These are phyloP conservation scores for Stenoptilia bipunctidactyla DNA, from an alignment of 2,888 invertebrate genomes.

Conservation along the genomic window DNA sequence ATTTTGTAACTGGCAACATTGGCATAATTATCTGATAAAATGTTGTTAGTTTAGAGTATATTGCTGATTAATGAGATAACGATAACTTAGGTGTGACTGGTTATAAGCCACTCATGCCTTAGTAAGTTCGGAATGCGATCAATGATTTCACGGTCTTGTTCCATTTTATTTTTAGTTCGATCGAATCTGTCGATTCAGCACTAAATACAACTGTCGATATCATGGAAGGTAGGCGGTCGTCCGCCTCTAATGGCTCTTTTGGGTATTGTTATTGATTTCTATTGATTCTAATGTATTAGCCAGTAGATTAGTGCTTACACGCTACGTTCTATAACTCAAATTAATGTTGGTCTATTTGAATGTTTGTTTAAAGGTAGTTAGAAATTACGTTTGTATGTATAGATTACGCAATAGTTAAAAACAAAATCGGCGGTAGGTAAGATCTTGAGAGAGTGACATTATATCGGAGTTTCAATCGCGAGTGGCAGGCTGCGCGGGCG, in stretches of 20 bases:
- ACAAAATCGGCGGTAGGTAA: conserved; percentile 13
- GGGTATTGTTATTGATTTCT: conserved; percentile 53
- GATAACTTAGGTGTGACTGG: background rate
- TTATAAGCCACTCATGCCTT: background rate
- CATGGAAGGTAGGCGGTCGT: conserved; percentile 20
- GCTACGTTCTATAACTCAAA: no score
- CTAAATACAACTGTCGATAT: conserved; percentile 15
- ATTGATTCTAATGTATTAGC: conserved; percentile 61
- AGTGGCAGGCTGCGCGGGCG: conserved; percentile 29
- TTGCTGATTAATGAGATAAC: background rate
- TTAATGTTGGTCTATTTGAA: background rate
- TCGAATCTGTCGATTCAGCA: conserved; percentile 7
- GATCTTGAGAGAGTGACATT: conserved; percentile 16
- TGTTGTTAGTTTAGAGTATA: conserved; percentile 1
- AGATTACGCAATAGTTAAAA: background rate
- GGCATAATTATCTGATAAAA: conserved; percentile 1
- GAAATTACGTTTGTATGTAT: no score
- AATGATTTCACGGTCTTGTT: no score
- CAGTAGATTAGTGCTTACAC: conserved; percentile 29
- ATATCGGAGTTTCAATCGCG: conserved; percentile 45
- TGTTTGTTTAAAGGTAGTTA: conserved; percentile 2
- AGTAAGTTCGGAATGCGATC: no score
- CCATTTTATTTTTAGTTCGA: background rate
- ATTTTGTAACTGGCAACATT: conserved; percentile 1
- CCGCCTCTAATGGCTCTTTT: conserved; percentile 42